Evolutionary conservation across 2,888 invertebrate genomes (phyloP), one percentile per base, ranked within the genome.

Genomic region (Plutella xylostella): DNA sequence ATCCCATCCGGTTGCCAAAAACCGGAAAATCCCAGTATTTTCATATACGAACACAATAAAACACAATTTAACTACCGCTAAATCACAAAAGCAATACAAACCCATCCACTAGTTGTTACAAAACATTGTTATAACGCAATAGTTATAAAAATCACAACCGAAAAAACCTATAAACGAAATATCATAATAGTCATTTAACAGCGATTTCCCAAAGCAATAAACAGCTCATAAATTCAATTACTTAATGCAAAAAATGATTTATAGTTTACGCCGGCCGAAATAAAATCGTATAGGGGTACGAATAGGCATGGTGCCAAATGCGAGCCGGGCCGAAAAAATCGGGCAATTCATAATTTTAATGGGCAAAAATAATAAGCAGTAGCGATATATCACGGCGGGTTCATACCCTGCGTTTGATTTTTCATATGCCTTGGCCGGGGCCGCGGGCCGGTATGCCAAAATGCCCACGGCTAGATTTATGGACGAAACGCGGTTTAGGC

Each of bases 231-330:
- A 74, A 80, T 79, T 74, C 72, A 79, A 79, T 80, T 76, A 78
- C 71, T 75, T 75, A 75, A 79, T 77, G 74, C 73, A 74, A 71
- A 75, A 76, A 70, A 69, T 78, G 79, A 80, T 82, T 79, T 79
- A 80, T 58, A 51, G 52, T 56, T 49, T 53, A 54, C 51, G 53
- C 56, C 59, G 68, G 57, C 62, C 63, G 56, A 58, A 42, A 34
- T 42, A 42, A 42, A 42, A 33, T 33, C 42, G 12, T 33, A 33
- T 20, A 42, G 42, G 31, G 31, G 19, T n/a, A 21, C 20, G 20
- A 15, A 42, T 34, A 18, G 42, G 42, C 42, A 42, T 19, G 12
- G 17, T 42, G 38, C 43, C 35, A 31, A 43, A 19, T 9, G 9
- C n/a, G 4, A n/a, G 19, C 19, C 37, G 11, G 11, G 37, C 19